Evolutionary conservation across 1,140 invertebrate species (phyloP).

Genomic region (Heliothis subflexa): DNA sequence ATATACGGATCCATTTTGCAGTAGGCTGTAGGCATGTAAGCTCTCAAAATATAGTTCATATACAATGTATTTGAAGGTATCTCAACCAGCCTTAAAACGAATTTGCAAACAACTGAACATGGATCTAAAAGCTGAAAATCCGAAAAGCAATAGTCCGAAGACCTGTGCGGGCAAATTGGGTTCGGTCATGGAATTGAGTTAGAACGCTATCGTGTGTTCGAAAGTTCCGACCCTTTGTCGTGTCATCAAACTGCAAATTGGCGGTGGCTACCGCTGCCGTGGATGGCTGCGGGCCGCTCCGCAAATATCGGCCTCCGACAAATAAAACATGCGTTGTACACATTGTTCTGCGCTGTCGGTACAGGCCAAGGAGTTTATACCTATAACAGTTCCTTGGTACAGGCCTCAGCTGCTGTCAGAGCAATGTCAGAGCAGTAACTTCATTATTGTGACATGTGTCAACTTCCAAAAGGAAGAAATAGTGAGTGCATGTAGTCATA

Average conservation of each 20-base stretch:
- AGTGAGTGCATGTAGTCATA: too few species aligned
- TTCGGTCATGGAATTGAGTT: slow-evolving; percentile 45
- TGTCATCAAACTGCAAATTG: slow-evolving; percentile 77
- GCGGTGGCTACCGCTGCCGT: slow-evolving; percentile 57
- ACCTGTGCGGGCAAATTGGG: slow-evolving; percentile 41
- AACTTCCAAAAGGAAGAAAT: too few species aligned
- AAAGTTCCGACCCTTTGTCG: slow-evolving; percentile 56
- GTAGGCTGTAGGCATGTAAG: too few species aligned
- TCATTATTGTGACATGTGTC: too few species aligned
- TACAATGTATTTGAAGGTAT: too few species aligned
- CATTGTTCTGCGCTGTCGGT: slow-evolving; percentile 9
- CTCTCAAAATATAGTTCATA: too few species aligned
- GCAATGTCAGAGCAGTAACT: too few species aligned
- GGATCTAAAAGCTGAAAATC: slow-evolving; percentile 9
- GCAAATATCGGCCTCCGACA: slow-evolving; percentile 26
- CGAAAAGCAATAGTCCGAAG: slow-evolving; percentile 34
- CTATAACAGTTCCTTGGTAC: too few species aligned
- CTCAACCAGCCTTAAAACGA: not conserved
- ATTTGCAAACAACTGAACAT: not conserved
- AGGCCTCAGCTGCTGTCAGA: too few species aligned
- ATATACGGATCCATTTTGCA: not conserved
- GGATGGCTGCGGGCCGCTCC: slow-evolving; percentile 34
- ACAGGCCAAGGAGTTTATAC: not conserved
- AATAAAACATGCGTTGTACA: slow-evolving; percentile 31
- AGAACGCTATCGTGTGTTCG: slow-evolving; percentile 38